These are phyloP conservation scores for Lathronympha strigana DNA, from an alignment of 2,888 invertebrate genomes.

Conservation along the genomic window DNA sequence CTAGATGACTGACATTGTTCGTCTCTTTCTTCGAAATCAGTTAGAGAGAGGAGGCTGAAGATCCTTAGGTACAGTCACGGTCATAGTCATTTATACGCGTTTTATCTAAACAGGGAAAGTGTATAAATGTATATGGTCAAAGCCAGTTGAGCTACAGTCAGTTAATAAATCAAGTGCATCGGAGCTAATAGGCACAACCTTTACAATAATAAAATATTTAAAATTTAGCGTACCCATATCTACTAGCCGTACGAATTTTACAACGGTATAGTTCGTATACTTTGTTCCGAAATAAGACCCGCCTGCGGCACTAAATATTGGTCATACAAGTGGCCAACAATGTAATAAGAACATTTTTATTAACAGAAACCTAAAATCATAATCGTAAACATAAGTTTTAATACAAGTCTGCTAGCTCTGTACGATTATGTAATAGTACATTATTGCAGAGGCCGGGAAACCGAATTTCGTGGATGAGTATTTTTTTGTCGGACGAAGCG, in stretches of 20 bases:
- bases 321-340: neutral
- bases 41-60: neutral
- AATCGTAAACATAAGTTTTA: neutral
- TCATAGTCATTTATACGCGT: neutral
- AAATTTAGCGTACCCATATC: constrained; percentile 46
- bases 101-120: neutral
- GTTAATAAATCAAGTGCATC: constrained; percentile 42
- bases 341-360: neutral
- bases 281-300: neutral
- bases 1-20: neutral
- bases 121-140: neutral
- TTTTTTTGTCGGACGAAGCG: too few relatives aligned
- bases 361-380: neutral
- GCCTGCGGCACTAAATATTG: neutral
- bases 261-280: neutral
- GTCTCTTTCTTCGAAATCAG: neutral
- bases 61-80: neutral
- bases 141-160: constrained; percentile 2
- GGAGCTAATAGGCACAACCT: constrained; percentile 65
- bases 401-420: neutral
- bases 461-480: too few relatives aligned
- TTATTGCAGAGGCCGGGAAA: too few relatives aligned
- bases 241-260: neutral
- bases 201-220: constrained; percentile 50
- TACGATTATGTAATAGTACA: neutral